Percentiles rank a stretch among this genome's conserved stretches.
phyloP scores from a whole-genome alignment of 2,113 vertebrate species.

The Tetraodon nigroviridis region DNA sequence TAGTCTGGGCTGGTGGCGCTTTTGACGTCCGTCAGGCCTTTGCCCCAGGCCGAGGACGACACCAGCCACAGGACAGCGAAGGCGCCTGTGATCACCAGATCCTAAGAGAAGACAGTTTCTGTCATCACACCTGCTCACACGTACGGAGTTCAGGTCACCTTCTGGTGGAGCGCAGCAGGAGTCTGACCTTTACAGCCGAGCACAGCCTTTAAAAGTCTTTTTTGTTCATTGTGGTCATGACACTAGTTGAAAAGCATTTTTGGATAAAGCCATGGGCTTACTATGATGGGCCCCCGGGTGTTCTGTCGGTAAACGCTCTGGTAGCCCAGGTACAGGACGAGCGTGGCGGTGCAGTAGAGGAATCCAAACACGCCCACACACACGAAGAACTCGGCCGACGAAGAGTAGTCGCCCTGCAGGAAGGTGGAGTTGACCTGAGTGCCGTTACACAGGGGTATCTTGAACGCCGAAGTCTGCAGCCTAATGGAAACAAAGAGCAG shows the following conservation, averaged over 20 bases:
- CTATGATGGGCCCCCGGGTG: slow-evolving; percentile 78
- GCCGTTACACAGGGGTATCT: slow-evolving; percentile 63
- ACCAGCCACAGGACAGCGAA: slow-evolving; percentile 95
- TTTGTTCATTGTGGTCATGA: too few species aligned
- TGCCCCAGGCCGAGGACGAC: slow-evolving; percentile 90
- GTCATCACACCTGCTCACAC: not conserved
- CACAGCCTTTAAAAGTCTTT: too few species aligned
- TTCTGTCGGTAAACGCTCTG: slow-evolving; percentile 82
- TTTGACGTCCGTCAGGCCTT: slow-evolving; percentile 88
- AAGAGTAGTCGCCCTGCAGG: slow-evolving; percentile 87
- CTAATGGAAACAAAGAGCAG: slow-evolving; percentile 59
- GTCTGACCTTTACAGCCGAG: too few species aligned
- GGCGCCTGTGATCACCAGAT: slow-evolving; percentile 83
- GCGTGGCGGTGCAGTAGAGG: slow-evolving; percentile 85
- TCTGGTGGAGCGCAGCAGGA: too few species aligned
- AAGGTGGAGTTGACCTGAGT: not conserved
- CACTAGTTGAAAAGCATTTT: too few species aligned
- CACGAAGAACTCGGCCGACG: slow-evolving; percentile 90
- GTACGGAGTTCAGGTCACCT: too few species aligned
- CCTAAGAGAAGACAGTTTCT: slow-evolving; percentile 63
- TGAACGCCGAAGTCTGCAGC: slow-evolving; percentile 72
- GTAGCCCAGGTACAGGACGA: slow-evolving; percentile 88
- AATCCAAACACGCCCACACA: slow-evolving; percentile 89
- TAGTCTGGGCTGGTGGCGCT: slow-evolving; percentile 73
- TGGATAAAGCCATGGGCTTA: slow-evolving; percentile 62